phyloP scores from a whole-genome alignment of 1,140 invertebrate species.

The Pachypsylla venusta region DNA sequence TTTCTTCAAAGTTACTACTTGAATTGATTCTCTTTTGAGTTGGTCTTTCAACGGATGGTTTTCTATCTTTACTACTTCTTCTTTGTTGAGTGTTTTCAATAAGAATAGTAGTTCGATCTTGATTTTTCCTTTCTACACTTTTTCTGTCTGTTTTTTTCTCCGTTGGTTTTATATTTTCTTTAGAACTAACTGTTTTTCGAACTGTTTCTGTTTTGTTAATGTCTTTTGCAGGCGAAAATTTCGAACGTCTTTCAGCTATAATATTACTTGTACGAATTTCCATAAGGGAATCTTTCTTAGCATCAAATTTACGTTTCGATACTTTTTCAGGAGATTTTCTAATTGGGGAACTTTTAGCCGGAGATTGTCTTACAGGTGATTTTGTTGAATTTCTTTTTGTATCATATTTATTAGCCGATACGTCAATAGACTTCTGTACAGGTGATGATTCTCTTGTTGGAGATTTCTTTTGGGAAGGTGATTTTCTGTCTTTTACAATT shows the following conservation, averaged over 20 bases:
- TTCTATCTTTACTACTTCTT: neutral
- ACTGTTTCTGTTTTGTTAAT: neutral
- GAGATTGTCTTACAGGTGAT: slow-evolving; percentile 12
- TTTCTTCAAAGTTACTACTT: slow-evolving; percentile 1
- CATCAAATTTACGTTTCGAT: slow-evolving; percentile 7
- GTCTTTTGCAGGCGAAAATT: neutral
- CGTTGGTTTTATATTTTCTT: slow-evolving; percentile 1
- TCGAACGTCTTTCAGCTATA: neutral
- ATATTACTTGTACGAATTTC: slow-evolving; percentile 8
- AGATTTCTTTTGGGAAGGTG: neutral
- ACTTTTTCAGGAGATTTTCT: slow-evolving; percentile 13
- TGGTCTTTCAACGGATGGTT: neutral
- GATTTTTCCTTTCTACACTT: neutral
- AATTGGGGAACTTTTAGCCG: slow-evolving; percentile 8
- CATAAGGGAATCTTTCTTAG: slow-evolving; percentile 1
- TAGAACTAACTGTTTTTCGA: neutral
- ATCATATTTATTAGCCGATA: neutral
- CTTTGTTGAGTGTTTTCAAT: neutral
- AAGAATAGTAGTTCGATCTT: neutral
- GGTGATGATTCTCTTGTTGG: no score
- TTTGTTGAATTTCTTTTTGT: slow-evolving; percentile 1
- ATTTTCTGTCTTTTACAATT: neutral
- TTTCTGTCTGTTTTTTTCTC: slow-evolving; percentile 5
- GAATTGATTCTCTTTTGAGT: neutral
- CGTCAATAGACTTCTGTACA: slow-evolving; percentile 13